These are phyloP conservation scores for Kobus ellipsiprymnus DNA, from an alignment of 2,113 vertebrate species.

Conservation along the genomic window DNA sequence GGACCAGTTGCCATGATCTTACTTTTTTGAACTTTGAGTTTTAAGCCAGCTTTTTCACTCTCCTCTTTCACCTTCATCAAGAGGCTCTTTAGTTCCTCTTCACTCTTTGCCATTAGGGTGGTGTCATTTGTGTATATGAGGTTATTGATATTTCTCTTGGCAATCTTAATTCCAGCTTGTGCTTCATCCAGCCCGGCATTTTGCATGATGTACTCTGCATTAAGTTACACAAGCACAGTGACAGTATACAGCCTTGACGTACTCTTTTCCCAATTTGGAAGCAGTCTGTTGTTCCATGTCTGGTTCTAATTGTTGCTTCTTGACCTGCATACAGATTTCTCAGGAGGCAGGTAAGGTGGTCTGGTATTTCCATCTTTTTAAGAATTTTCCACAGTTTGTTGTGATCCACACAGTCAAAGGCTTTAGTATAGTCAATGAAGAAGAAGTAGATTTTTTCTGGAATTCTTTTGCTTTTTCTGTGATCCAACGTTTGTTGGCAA, in stretches of 20 bases:
- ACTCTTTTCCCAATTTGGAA: neutral
- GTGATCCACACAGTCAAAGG: neutral
- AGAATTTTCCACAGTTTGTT: neutral
- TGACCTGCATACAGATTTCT: neutral
- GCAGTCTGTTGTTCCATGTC: neutral
- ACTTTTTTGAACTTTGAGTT: neutral
- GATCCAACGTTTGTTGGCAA: neutral
- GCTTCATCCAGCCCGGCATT: neutral
- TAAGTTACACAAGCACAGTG: neutral
- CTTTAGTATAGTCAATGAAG: neutral
- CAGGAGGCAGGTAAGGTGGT: neutral
- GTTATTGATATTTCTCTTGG: neutral
- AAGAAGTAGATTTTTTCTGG: neutral
- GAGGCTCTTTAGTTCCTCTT: neutral
- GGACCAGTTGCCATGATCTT: neutral
- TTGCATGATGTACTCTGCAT: neutral
- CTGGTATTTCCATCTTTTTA: neutral
- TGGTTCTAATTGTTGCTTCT: neutral
- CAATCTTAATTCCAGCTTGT: neutral
- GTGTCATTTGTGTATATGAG: neutral
- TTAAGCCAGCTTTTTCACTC: neutral
- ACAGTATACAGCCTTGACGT: neutral
- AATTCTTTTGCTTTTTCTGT: neutral
- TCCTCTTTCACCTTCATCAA: neutral
- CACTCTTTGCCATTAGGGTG: neutral